Percentiles rank a stretch among this genome's conserved stretches.
These are phyloP conservation scores for Mastigias papua DNA, from an alignment of 30 jellyfish, hydroid and myxozoan species.

Conservation along the genomic window DNA sequence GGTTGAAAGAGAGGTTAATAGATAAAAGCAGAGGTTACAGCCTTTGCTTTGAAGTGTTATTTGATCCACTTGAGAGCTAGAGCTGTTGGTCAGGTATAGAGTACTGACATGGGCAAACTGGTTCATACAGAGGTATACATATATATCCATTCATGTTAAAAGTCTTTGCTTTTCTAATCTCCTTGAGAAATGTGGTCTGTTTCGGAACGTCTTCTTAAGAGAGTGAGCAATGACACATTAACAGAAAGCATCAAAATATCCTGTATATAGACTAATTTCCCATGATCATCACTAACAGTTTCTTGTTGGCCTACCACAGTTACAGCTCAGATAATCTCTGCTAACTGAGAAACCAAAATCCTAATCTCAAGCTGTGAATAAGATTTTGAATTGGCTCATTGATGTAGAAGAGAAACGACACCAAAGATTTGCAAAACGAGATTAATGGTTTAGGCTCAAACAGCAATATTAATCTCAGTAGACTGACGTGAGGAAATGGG, in stretches of 20 bases:
- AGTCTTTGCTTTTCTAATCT: not conserved
- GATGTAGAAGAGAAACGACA: not conserved
- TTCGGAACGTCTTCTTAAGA: not conserved
- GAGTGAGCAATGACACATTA: not conserved
- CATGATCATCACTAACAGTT: not conserved
- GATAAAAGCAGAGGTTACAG: no score
- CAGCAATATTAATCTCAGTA: not conserved
- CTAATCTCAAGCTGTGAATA: not conserved
- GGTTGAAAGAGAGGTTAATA: no score
- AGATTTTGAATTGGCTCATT: not conserved
- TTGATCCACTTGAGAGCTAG: no score
- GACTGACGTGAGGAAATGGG: not conserved
- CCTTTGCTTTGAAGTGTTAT: no score
- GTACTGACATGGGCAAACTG: no score
- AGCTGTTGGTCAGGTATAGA: no score
- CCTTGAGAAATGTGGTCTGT: not conserved
- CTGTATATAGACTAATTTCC: not conserved
- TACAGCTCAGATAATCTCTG: not conserved
- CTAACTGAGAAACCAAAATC: not conserved
- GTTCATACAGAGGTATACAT: no score
- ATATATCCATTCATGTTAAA: no score
- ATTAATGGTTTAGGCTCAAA: not conserved
- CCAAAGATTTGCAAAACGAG: not conserved
- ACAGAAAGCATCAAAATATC: not conserved
- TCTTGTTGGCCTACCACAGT: not conserved